These are phyloP conservation scores for Cyrtonyx montezumae DNA, from an alignment of 2,113 vertebrate genomes.

Conservation along the genomic window DNA sequence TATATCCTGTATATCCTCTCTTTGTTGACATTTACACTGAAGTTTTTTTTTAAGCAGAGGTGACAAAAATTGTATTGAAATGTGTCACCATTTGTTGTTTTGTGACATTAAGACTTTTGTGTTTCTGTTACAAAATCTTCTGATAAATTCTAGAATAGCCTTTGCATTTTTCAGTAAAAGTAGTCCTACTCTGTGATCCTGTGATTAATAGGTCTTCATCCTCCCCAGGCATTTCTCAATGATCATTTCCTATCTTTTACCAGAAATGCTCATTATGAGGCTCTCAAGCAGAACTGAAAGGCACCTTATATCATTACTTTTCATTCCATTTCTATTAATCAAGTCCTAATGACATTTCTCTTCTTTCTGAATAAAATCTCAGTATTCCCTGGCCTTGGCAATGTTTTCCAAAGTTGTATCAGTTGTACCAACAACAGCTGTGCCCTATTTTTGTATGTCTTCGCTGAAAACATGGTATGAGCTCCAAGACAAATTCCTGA, in stretches of 20 bases:
- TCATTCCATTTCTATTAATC: not conserved
- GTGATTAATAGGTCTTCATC: constrained; percentile 10
- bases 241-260: constrained; percentile 9
- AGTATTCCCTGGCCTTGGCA: not conserved
- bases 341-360: not conserved
- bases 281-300: not conserved
- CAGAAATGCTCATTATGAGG: not conserved
- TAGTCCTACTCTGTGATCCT: not conserved
- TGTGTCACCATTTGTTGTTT: not conserved
- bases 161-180: not conserved
- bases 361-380: not conserved
- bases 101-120: not conserved
- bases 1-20: not conserved
- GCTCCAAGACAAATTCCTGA: not conserved
- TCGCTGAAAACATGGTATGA: not conserved
- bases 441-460: not conserved
- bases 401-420: not conserved
- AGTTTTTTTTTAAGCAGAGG: not conserved
- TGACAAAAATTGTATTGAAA: not conserved
- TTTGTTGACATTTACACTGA: not conserved
- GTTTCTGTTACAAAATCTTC: not conserved
- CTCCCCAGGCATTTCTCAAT: not conserved
- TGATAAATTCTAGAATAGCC: not conserved
- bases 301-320: not conserved
- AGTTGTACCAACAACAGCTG: accelerated